phyloP scores from a whole-genome alignment of 2,113 vertebrate genomes.

The Piprites chloris region DNA sequence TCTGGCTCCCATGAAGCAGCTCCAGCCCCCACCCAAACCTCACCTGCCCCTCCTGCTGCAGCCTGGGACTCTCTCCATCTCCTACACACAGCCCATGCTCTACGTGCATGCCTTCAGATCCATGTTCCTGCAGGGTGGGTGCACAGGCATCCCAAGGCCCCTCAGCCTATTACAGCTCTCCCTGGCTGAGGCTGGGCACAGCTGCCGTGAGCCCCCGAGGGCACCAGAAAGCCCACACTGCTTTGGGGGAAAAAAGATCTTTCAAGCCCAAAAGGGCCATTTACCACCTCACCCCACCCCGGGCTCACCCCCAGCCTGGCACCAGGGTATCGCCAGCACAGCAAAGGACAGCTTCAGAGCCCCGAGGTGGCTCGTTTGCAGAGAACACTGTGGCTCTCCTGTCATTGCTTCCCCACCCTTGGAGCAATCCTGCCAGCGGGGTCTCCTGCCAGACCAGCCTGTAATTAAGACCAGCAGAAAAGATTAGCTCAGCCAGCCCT shows the following conservation, averaged over 20 bases:
- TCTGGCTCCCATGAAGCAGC: not conserved
- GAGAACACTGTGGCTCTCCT: not conserved
- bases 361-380: not conserved
- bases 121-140: accelerated
- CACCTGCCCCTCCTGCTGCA: not conserved
- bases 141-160: accelerated
- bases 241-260: not conserved
- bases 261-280: not conserved
- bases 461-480: not conserved
- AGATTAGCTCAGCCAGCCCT: not conserved
- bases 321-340: not conserved
- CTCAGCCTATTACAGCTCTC: not conserved
- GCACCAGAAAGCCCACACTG: no score
- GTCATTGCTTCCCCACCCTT: not conserved
- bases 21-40: not conserved
- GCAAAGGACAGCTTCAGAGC: not conserved
- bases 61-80: not conserved
- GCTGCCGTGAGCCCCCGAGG: not conserved
- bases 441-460: not conserved
- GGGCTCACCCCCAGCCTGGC: not conserved
- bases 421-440: not conserved
- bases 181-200: not conserved
- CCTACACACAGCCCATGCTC: accelerated
- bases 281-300: not conserved
- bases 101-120: not conserved